Evolutionary conservation across 1,140 invertebrate species (phyloP).

Genomic region (Psilanteris sp.): DNA sequence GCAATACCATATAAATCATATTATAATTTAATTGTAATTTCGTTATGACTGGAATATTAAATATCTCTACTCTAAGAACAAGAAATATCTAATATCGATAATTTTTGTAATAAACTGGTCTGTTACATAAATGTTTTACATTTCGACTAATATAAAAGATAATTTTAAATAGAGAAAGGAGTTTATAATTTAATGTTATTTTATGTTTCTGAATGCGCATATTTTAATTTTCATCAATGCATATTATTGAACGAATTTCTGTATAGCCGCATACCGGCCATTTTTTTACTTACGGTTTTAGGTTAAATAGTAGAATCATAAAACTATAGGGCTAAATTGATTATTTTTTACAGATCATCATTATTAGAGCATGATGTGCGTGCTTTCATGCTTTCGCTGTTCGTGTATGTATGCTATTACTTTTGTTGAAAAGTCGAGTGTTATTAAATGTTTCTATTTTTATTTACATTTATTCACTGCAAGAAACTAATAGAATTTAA

Average conservation of each 20-base stretch:
- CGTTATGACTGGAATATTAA: conserved; percentile 21
- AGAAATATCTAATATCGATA: conserved; percentile 10
- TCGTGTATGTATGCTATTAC: conserved; percentile 4
- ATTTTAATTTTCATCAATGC: conserved; percentile 7
- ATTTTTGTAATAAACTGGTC: conserved; percentile 40
- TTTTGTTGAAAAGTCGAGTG: conserved; percentile 8
- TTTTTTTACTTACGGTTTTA: too few relatives aligned
- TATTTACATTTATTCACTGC: too few relatives aligned
- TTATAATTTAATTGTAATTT: conserved; percentile 29
- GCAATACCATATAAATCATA: too few relatives aligned
- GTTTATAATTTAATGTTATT: conserved; percentile 9
- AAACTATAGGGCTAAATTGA: too few relatives aligned
- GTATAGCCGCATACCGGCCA: too few relatives aligned
- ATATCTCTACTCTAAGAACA: conserved; percentile 6
- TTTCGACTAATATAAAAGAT: conserved; percentile 42
- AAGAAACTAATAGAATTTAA: too few relatives aligned
- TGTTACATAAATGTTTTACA: conserved; percentile 43
- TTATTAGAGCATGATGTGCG: conserved; percentile 45
- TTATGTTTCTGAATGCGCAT: conserved; percentile 15
- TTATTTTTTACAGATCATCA: too few relatives aligned
- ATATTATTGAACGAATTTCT: conserved; percentile 10
- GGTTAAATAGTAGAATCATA: too few relatives aligned
- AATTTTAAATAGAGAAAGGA: conserved; percentile 33
- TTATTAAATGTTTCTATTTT: too few relatives aligned
- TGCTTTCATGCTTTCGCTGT: conserved; percentile 35